These are phyloP conservation scores for Porites australiensis DNA, from an alignment of 64 coral and sea anemone species.

Conservation along the genomic window DNA sequence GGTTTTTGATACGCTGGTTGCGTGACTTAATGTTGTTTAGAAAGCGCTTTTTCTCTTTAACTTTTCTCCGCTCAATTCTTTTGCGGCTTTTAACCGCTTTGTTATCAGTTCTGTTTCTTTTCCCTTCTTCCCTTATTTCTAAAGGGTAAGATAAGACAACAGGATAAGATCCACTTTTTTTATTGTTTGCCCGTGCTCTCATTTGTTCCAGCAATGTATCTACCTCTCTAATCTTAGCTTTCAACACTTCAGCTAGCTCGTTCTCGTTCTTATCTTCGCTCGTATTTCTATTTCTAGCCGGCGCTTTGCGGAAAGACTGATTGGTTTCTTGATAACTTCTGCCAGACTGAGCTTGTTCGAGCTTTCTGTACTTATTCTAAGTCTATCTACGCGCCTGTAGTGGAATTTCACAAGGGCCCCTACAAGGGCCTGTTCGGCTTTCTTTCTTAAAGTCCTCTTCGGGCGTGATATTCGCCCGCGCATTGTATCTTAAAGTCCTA, in stretches of 20 bases:
- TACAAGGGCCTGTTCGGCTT: slow-evolving; percentile 8
- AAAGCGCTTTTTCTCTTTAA: too few species aligned
- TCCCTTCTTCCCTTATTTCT: not conserved
- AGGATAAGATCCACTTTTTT: slow-evolving; percentile 17
- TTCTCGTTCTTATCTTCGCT: not conserved
- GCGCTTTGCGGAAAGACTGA: not conserved
- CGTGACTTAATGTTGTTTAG: too few species aligned
- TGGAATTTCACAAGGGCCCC: not conserved
- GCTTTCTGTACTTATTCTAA: not conserved
- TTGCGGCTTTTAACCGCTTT: too few species aligned
- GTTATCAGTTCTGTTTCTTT: slow-evolving; percentile 13
- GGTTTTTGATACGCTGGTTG: too few species aligned
- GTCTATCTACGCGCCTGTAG: too few species aligned
- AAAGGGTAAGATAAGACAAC: slow-evolving; percentile 23
- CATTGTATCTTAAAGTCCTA: too few species aligned
- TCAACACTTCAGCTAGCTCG: slow-evolving; percentile 9
- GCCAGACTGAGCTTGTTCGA: not conserved
- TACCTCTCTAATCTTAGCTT: not conserved
- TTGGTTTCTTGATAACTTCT: not conserved
- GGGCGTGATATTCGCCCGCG: too few species aligned
- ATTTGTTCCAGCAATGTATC: slow-evolving; percentile 11
- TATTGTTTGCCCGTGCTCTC: slow-evolving; percentile 2
- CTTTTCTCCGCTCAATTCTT: too few species aligned
- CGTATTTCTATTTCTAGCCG: not conserved
- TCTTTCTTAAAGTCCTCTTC: too few species aligned